phyloP scores from a whole-genome alignment of 2,113 vertebrate genomes.

The Nesogale talazaci region DNA sequence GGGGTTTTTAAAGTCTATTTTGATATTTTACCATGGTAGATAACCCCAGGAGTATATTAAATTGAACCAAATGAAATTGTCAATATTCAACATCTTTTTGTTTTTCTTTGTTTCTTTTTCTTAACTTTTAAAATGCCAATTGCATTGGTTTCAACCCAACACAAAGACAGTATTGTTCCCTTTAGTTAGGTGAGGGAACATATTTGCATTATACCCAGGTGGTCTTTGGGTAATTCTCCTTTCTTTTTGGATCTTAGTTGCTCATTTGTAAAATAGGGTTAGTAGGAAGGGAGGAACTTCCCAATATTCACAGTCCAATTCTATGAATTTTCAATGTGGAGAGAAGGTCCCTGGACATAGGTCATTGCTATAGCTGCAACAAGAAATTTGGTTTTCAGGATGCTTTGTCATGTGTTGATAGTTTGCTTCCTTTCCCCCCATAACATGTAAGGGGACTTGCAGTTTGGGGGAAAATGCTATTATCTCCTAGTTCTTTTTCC shows the following conservation, averaged over 20 bases:
- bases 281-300: not conserved
- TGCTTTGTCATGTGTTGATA: not conserved
- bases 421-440: not conserved
- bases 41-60: not conserved
- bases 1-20: not conserved
- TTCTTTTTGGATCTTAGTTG: slow-evolving; percentile 6
- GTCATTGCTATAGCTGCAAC: not conserved
- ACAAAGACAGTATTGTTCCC: not conserved
- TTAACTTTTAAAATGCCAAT: not conserved
- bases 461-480: too few species aligned
- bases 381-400: not conserved
- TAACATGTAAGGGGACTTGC: not conserved
- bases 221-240: not conserved
- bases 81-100: not conserved
- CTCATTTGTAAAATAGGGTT: slow-evolving; percentile 29
- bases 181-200: slow-evolving; percentile 14
- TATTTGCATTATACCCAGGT: not conserved
- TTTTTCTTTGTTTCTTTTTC: too few species aligned
- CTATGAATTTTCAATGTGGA: not conserved
- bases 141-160: not conserved
- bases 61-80: not conserved
- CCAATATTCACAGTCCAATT: not conserved
- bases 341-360: not conserved
- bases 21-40: not conserved
- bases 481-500: too few species aligned